Evolutionary conservation across 2,797 vertebrate species (phyloP).

Genomic region (Bucorvus abyssinicus): DNA sequence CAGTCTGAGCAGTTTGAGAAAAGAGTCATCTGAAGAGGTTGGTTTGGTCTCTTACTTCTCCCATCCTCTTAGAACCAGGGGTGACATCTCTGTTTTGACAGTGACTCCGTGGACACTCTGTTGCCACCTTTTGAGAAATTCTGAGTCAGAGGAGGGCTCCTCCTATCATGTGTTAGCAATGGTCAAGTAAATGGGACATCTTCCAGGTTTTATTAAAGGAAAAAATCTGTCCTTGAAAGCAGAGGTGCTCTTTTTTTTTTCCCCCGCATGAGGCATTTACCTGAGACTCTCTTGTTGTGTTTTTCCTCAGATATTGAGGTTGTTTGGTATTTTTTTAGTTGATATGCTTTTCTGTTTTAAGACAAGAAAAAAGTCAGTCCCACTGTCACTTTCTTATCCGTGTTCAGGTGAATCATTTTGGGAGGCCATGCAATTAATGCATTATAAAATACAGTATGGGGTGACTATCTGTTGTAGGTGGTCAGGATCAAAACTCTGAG

Average conservation of each 20-base stretch:
- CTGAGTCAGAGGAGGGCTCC: neutral
- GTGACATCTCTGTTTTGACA: neutral
- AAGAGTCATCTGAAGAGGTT: constrained; percentile 79
- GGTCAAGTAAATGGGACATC: neutral
- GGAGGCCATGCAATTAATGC: neutral
- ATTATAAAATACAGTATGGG: neutral
- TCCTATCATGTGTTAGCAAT: neutral
- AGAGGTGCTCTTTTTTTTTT: neutral
- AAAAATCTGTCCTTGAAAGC: neutral
- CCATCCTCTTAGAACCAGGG: neutral
- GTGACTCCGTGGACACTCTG: neutral
- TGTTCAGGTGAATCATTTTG: neutral
- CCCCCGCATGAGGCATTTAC: neutral
- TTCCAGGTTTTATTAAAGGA: neutral
- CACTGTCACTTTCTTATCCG: neutral
- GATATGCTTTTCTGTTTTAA: neutral
- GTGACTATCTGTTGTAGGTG: neutral
- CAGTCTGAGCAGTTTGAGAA: constrained; percentile 83
- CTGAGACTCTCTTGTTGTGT: neutral
- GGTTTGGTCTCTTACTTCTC: constrained; percentile 28
- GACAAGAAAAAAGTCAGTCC: neutral
- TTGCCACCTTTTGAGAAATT: neutral
- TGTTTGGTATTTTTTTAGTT: neutral
- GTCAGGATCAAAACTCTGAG: neutral
- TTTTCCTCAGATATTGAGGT: neutral